Conservation (phyloP, 1,140 invertebrate species). For the Stegodyphus dumicola region DNA sequence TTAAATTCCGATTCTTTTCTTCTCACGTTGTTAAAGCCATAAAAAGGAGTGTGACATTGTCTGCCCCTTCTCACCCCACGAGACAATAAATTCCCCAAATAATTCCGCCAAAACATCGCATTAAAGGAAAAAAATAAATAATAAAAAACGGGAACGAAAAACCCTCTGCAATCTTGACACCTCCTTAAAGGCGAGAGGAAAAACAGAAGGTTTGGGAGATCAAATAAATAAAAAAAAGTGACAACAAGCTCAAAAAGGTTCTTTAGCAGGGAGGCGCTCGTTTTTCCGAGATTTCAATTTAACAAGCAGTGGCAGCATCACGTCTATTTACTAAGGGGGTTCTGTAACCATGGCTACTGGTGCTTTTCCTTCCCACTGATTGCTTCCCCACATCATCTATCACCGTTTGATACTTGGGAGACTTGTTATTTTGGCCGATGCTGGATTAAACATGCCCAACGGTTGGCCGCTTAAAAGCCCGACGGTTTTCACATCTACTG, state of each 20-base stretch:
- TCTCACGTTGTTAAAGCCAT: constrained; percentile 31
- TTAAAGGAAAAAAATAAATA: constrained; percentile 38
- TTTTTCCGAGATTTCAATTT: constrained; percentile 61
- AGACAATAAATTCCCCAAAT: constrained; percentile 61
- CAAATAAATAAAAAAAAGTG: constrained; percentile 41
- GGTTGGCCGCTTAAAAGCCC: constrained; percentile 57
- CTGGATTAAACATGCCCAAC: constrained; percentile 57
- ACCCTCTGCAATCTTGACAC: constrained; percentile 54
- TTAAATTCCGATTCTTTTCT: constrained; percentile 60
- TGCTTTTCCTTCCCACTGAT: constrained; percentile 48
- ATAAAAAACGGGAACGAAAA: not conserved
- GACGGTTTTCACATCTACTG: constrained; percentile 51
- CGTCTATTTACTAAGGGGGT: constrained; percentile 60
- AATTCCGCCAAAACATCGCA: constrained; percentile 61
- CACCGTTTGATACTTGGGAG: constrained; percentile 56
- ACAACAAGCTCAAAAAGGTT: constrained; percentile 57
- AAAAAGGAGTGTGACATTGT: constrained; percentile 55
- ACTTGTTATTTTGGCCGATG: constrained; percentile 56
- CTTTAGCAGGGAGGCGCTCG: constrained; percentile 44
- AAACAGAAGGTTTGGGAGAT: constrained; percentile 60
- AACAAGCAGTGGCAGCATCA: constrained; percentile 60
- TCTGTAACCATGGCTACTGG: constrained; percentile 55
- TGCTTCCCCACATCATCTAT: constrained; percentile 56
- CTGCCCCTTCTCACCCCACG: constrained; percentile 39
- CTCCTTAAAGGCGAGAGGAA: constrained; percentile 58